Evolutionary conservation across 2,113 vertebrate species (phyloP).

Genomic region (Micromys minutus): DNA sequence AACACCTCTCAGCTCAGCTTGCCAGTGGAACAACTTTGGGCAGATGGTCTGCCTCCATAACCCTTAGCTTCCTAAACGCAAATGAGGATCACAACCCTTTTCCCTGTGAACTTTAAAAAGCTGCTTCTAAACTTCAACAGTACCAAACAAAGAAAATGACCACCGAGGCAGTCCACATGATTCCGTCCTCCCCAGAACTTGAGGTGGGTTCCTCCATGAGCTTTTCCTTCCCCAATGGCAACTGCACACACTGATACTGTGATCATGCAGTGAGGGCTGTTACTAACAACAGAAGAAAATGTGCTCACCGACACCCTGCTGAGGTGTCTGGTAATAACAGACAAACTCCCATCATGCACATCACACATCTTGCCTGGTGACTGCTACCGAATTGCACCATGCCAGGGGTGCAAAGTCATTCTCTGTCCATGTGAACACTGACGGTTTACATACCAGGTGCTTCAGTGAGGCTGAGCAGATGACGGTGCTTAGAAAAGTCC

Average conservation of each 20-base stretch:
- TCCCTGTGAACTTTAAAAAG: background rate
- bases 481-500: slow-evolving; percentile 56
- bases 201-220: background rate
- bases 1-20: background rate
- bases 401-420: slow-evolving; percentile 28
- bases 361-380: slow-evolving; percentile 34
- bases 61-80: background rate
- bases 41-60: background rate
- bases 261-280: background rate
- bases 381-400: background rate
- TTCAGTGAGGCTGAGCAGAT: slow-evolving; percentile 55
- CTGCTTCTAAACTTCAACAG: background rate
- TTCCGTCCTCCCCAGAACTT: background rate
- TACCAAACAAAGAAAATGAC: slow-evolving; percentile 36
- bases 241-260: background rate
- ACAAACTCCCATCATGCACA: slow-evolving; percentile 12
- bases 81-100: background rate
- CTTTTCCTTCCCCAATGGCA: background rate
- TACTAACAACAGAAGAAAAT: slow-evolving; percentile 30
- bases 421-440: slow-evolving; percentile 24
- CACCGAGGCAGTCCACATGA: background rate
- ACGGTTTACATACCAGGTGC: slow-evolving; percentile 59
- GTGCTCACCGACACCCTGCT: slow-evolving; percentile 5
- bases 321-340: slow-evolving; percentile 47
- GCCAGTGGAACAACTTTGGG: background rate